Percentiles rank a stretch among this genome's conserved stretches.
phyloP scores from a whole-genome alignment of 1,140 invertebrate species.

The Drosophila santomea region DNA sequence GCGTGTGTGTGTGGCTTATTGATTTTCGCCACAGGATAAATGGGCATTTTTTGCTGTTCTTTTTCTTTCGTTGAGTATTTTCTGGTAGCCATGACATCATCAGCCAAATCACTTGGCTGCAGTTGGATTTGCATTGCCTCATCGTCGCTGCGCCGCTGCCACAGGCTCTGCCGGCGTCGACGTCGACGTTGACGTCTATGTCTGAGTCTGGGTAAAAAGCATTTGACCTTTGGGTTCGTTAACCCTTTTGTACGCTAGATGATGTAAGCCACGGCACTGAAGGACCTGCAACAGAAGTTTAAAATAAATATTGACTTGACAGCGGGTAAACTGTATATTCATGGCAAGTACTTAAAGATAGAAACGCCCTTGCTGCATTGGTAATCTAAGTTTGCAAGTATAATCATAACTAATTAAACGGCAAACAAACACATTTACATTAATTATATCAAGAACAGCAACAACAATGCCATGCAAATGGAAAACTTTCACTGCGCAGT shows the following conservation, averaged over 20 bases:
- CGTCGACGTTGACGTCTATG: slow-evolving; percentile 24
- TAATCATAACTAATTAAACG: slow-evolving; percentile 46
- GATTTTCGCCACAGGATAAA: slow-evolving; percentile 16
- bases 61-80: not conserved
- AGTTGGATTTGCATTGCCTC: slow-evolving; percentile 56
- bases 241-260: slow-evolving; percentile 46
- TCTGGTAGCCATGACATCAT: slow-evolving; percentile 67
- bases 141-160: slow-evolving; percentile 17
- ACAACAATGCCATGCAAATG: slow-evolving; percentile 32
- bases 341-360: not conserved
- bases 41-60: not conserved
- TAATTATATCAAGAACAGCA: slow-evolving; percentile 30
- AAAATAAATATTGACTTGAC: not conserved
- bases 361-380: not conserved
- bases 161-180: too few relatives aligned
- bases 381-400: slow-evolving; percentile 11
- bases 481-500: slow-evolving; percentile 84
- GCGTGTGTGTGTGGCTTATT: slow-evolving; percentile 1
- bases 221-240: slow-evolving; percentile 74
- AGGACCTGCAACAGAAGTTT: slow-evolving; percentile 1
- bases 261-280: slow-evolving; percentile 49
- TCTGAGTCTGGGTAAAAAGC: slow-evolving; percentile 56
- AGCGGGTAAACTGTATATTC: not conserved
- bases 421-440: slow-evolving; percentile 35
- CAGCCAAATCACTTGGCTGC: slow-evolving; percentile 34